Evolutionary conservation across 2,113 vertebrate genomes (phyloP).

Genomic region (Junco hyemalis): DNA sequence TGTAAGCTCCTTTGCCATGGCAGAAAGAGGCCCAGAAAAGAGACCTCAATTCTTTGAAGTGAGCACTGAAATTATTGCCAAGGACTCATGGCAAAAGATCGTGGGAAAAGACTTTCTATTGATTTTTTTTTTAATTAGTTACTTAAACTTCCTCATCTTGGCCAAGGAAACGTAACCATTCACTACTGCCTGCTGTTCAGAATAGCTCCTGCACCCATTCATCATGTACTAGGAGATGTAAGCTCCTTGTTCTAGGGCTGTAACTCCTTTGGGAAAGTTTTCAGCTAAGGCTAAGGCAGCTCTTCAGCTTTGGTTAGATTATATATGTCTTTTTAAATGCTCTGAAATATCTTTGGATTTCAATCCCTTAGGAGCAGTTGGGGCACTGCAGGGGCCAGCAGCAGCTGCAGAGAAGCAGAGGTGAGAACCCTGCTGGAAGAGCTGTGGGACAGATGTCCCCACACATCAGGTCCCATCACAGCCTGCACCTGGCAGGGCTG

Average conservation of each 20-base stretch:
- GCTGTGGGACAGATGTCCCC: not conserved
- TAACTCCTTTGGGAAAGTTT: not conserved
- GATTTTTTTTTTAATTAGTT: slow-evolving; percentile 46
- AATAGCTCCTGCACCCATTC: slow-evolving; percentile 34
- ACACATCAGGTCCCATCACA: not conserved
- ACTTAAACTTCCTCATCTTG: slow-evolving; percentile 39
- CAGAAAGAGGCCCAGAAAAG: slow-evolving; percentile 35
- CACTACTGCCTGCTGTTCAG: slow-evolving; percentile 32
- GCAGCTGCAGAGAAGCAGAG: not conserved
- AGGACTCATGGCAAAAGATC: slow-evolving; percentile 50
- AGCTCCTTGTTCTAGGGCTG: not conserved
- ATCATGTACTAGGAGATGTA: not conserved
- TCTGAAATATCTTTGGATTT: not conserved
- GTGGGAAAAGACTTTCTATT: slow-evolving; percentile 59
- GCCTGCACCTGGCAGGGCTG: not conserved
- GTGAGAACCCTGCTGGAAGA: not conserved
- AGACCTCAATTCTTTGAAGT: slow-evolving; percentile 45
- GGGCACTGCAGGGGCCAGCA: not conserved
- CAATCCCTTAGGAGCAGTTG: not conserved
- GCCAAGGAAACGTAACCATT: slow-evolving; percentile 40
- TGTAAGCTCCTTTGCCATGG: not conserved
- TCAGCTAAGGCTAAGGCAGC: not conserved
- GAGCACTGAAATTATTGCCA: slow-evolving; percentile 48
- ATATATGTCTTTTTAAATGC: not conserved
- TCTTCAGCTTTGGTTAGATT: not conserved